These are phyloP conservation scores for Drosophila nasuta DNA, from an alignment of 1,140 invertebrate species.

Conservation along the genomic window DNA sequence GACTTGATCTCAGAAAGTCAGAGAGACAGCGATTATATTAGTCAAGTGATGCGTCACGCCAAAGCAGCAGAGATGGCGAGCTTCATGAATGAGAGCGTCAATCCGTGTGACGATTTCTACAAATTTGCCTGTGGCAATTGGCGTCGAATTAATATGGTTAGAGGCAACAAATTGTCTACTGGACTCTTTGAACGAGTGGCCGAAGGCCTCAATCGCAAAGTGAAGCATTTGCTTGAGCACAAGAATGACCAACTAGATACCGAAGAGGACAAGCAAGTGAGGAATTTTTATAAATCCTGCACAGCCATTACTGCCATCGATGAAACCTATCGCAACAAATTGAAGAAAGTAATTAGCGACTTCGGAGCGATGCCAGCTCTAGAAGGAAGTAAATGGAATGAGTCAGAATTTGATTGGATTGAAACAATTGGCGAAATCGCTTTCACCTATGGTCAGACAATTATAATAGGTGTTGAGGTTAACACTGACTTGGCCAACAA, in stretches of 20 bases:
- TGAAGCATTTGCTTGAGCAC: slow-evolving; percentile 38
- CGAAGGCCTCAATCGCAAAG: slow-evolving; percentile 57
- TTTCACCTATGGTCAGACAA: slow-evolving; percentile 25
- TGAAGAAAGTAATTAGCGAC: slow-evolving; percentile 34
- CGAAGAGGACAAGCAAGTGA: slow-evolving; percentile 46
- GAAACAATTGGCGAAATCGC: slow-evolving; percentile 27
- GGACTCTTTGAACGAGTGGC: slow-evolving; percentile 66
- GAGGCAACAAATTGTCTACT: slow-evolving; percentile 40
- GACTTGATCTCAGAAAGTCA: too few relatives aligned
- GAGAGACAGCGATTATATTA: slow-evolving; percentile 1
- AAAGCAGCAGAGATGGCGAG: too few relatives aligned
- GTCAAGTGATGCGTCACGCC: slow-evolving; percentile 9
- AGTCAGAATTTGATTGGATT: slow-evolving; percentile 54
- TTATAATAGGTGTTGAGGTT: slow-evolving; percentile 54
- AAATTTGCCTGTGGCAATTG: slow-evolving; percentile 86
- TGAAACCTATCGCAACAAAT: slow-evolving; percentile 11
- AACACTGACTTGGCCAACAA: slow-evolving; percentile 62
- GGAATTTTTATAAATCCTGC: slow-evolving; percentile 55
- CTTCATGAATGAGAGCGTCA: slow-evolving; percentile 80
- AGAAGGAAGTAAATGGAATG: slow-evolving; percentile 36
- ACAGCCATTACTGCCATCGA: slow-evolving; percentile 15
- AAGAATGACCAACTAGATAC: slow-evolving; percentile 10
- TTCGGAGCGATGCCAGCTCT: slow-evolving; percentile 62
- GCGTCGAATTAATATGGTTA: slow-evolving; percentile 79
- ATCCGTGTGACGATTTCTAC: slow-evolving; percentile 89